These are phyloP conservation scores for Meles meles DNA, from an alignment of 2,113 vertebrate species.

Conservation along the genomic window DNA sequence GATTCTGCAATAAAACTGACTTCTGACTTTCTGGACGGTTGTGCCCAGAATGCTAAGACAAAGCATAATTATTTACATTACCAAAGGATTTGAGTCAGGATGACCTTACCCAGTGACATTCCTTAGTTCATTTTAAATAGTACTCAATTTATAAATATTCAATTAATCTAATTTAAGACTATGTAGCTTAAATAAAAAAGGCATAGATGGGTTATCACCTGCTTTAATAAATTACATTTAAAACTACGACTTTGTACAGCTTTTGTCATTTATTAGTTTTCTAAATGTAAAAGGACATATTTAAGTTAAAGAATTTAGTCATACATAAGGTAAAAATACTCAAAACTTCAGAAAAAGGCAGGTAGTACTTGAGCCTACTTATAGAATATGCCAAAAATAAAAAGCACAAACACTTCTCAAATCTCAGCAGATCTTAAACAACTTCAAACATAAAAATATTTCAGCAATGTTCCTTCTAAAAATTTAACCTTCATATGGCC, in stretches of 20 bases:
- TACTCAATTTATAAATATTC: conserved; percentile 12
- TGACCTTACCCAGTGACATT: neutral
- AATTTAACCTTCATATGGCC: neutral
- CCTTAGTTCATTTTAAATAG: neutral
- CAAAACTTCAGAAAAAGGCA: conserved; percentile 44
- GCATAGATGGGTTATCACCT: neutral
- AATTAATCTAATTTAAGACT: neutral
- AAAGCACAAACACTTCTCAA: conserved; percentile 33
- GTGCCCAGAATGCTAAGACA: neutral
- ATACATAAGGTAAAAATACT: conserved; percentile 36
- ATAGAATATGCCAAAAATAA: conserved; percentile 34
- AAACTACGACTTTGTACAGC: neutral
- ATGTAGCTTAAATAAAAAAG: neutral
- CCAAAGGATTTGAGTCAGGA: neutral
- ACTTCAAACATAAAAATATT: neutral
- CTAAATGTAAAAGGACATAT: neutral
- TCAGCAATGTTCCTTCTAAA: conserved; percentile 24
- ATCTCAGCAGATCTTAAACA: conserved; percentile 24
- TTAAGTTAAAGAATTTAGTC: conserved; percentile 42
- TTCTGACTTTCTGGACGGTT: neutral
- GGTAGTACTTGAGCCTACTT: conserved; percentile 28
- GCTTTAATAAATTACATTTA: neutral
- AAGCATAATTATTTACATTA: neutral
- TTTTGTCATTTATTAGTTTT: neutral
- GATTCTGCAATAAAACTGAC: neutral